phyloP scores from a whole-genome alignment of 1,140 invertebrate species.

The Manduca sexta region DNA sequence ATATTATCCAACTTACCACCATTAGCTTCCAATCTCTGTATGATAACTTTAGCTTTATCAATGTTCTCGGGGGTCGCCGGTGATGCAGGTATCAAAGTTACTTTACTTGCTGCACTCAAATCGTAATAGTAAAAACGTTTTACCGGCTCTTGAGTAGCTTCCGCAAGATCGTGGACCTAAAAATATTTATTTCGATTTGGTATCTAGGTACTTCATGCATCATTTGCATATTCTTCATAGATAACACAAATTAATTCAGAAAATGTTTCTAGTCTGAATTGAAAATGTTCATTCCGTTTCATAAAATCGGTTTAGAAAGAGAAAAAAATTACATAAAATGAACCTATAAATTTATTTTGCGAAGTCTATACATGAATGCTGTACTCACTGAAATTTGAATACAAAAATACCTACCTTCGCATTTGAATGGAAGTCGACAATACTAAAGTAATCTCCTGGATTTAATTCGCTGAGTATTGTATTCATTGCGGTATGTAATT shows the following conservation, averaged over 20 bases:
- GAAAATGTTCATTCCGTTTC: no score
- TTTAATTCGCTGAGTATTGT: slow-evolving; percentile 77
- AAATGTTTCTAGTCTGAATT: no score
- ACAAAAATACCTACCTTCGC: slow-evolving; percentile 65
- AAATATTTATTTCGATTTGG: no score
- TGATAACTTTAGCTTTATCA: slow-evolving; percentile 72
- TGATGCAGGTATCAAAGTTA: slow-evolving; percentile 56
- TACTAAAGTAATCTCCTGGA: slow-evolving; percentile 78
- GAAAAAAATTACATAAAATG: no score
- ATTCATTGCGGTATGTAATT: slow-evolving; percentile 80
- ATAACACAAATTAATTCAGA: no score
- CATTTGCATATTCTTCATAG: no score
- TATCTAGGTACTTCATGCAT: no score
- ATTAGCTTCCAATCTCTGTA: slow-evolving; percentile 70
- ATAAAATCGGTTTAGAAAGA: no score
- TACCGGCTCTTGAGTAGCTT: slow-evolving; percentile 32
- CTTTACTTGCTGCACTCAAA: slow-evolving; percentile 15
- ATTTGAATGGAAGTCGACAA: slow-evolving; percentile 76
- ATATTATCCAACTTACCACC: slow-evolving; percentile 51
- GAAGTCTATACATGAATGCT: no score
- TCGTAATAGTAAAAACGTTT: slow-evolving; percentile 24
- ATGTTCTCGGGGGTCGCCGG: slow-evolving; percentile 73
- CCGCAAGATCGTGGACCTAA: slow-evolving; percentile 59
- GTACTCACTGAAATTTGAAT: no score
- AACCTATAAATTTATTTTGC: no score